Base-by-base conservation (phyloP, 2,113 vertebrate species). In the Phalacrocorax carbo region DNA sequence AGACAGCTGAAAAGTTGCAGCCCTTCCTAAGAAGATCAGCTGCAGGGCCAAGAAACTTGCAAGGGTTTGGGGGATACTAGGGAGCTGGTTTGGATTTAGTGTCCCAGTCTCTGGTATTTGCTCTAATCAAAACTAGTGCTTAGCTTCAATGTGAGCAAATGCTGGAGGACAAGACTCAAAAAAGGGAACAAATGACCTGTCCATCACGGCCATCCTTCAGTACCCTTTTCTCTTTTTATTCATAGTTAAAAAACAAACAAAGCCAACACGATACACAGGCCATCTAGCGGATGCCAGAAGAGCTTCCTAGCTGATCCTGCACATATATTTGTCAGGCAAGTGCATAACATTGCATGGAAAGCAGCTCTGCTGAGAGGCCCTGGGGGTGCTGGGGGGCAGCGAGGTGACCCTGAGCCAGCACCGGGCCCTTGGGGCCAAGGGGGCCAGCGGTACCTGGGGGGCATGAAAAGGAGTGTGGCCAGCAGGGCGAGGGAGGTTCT, bases 191-290 rank as follows among this genome's bases (percentile, higher is more conserved):
- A 8, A 15, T 70, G 5, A 4, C 1, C 2, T 73, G 17, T 20
- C 10, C 30, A 7, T 18, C n/a, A 32, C 20, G 32, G 17, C 4
- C 22, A 25, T 91, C 42, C 26, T 69, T 42, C 34, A 44, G 10
- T 3, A 2, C 6, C 3, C 11, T 38, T 38, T 46, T 30, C 12
- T 58, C 16, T 51, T 21, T 26, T 21, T 26, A 52, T 36, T 21
- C 17, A 27, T 12, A 11, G 19, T 66, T 38, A 22, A 72, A 42
- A 51, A 51, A 0, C n/a, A 51, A 76, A 51, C 7, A 15, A 65
- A 82, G 36, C 0, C 20, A n/a, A 4, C 58, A 13, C 9, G 1
- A 19, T 7, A 2, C 0, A 30, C 12, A 60, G 8, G 7, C 44
- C 46, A 27, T 4, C 38, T 22, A 62, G 17, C n/a, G 49, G 14